Evolutionary conservation across 2,888 invertebrate species (phyloP).

Genomic region (Mesorhabditis spiculigera): DNA sequence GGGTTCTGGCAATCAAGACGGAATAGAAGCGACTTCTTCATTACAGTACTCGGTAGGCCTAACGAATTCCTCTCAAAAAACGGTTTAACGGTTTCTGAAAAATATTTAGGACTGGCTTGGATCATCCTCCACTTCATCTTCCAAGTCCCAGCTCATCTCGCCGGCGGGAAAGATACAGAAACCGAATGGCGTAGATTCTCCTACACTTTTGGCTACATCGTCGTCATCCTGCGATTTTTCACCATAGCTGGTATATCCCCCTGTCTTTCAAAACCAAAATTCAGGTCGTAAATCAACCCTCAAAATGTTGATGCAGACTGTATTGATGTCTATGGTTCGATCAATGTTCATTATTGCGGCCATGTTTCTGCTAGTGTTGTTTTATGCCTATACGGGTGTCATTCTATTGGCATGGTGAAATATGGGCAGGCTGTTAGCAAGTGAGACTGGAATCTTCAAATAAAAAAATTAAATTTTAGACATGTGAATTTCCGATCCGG

Average conservation of each 20-base stretch:
- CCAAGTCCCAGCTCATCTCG: slow-evolving; percentile 63
- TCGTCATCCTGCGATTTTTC: slow-evolving; percentile 94
- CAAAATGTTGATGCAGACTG: slow-evolving; percentile 99
- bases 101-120: slow-evolving; percentile 77
- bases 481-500: slow-evolving; percentile 97
- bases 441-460: slow-evolving; percentile 61
- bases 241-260: slow-evolving; percentile 85
- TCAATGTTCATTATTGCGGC: slow-evolving; percentile 97
- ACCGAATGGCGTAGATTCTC: slow-evolving; percentile 73
- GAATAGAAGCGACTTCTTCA: slow-evolving; percentile 93
- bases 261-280: slow-evolving; percentile 61
- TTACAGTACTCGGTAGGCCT: slow-evolving; percentile 78
- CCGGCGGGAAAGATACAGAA: slow-evolving; percentile 22
- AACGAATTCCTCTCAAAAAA: neutral
- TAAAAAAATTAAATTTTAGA: slow-evolving; percentile 17
- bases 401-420: slow-evolving; percentile 96
- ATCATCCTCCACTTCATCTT: slow-evolving; percentile 75
- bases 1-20: slow-evolving; percentile 88
- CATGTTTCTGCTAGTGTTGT: slow-evolving; percentile 78
- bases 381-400: slow-evolving; percentile 95
- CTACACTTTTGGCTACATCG: slow-evolving; percentile 94
- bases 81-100: neutral
- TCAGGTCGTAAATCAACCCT: slow-evolving; percentile 71
- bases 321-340: slow-evolving; percentile 91
- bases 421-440: slow-evolving; percentile 97